Evolutionary conservation across 2,113 vertebrate species (phyloP).

Genomic region (Reinhardtius hippoglossoides): DNA sequence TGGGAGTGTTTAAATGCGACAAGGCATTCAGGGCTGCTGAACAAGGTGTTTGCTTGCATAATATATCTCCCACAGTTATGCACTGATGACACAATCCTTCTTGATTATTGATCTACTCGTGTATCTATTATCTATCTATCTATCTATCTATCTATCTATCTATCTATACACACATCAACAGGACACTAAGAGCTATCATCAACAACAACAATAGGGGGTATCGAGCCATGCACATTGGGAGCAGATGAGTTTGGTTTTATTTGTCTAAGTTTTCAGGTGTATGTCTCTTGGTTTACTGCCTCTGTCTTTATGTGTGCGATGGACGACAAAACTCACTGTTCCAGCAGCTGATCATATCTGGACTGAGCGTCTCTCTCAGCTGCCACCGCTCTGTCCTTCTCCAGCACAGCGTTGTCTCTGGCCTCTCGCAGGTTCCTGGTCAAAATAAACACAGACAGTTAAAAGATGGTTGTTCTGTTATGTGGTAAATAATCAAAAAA

Average conservation of each 20-base stretch:
- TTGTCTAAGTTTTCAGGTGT: too few species aligned
- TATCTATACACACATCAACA: too few species aligned
- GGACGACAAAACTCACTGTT: slow-evolving; percentile 88
- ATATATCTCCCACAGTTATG: background rate
- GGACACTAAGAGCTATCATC: too few species aligned
- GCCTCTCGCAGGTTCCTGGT: slow-evolving; percentile 93
- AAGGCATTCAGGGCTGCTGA: background rate
- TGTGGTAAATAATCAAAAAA: background rate
- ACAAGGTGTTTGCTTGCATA: background rate
- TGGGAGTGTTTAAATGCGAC: background rate
- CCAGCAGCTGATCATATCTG: slow-evolving; percentile 91
- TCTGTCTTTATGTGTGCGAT: background rate
- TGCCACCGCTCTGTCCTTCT: slow-evolving; percentile 88
- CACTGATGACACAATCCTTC: background rate
- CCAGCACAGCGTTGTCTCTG: slow-evolving; percentile 90
- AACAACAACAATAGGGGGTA: too few species aligned
- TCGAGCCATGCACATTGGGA: too few species aligned
- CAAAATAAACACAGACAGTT: background rate
- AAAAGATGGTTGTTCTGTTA: background rate
- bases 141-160: background rate
- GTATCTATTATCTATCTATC: background rate
- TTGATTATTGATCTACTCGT: background rate
- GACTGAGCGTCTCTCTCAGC: slow-evolving; percentile 89
- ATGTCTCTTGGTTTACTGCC: background rate
- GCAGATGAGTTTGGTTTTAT: too few species aligned